Evolutionary conservation across 2,888 invertebrate species (phyloP), one percentile per base, ranked within the genome.

Genomic region (Ophonus ardosiacus): DNA sequence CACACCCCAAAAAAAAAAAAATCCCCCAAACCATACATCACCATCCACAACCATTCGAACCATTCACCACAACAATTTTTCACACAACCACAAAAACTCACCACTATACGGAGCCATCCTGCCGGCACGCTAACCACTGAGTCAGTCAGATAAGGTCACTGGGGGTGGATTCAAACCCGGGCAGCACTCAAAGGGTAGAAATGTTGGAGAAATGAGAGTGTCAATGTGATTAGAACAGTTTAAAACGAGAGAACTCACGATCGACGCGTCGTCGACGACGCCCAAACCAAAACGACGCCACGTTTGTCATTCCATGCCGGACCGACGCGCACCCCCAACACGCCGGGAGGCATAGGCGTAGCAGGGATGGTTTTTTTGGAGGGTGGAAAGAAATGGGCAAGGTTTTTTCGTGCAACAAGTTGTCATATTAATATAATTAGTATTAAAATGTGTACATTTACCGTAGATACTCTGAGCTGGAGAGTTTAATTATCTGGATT

Each of bases 251-350:
- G 43, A 68, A 68, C 24, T 31, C n/a, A 74, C 43, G 43, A 76
- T 38, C 76, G 74, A 61, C 15, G 84, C 21, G 71, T 57, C 24
- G 7, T 43, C 56, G 90, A 89, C 90, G 90, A 90, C 90, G 90
- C 90, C 91, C 90, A 90, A 90, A 88, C 89, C 89, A 88, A 89
- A 87, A 88, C 79, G 85, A 90, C 89, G 90, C 89, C 90, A 90
- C 90, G 90, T 90, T 90, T 90, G 90, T 90, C 90, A 89, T 85
- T 85, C 85, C 57, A 85, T 57, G 85, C 80, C 80, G 76, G 84
- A 18, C 40, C 84, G 51, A 65, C 76, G 84, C 84, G 78, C 84
- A 84, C 84, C 84, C 84, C 65, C 17, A 61, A 83, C 84, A 84
- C 78, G 84, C 51, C 76, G 84, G 38, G 10, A 2, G 13, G 3